Evolutionary conservation across 2,888 invertebrate species (phyloP), one percentile per base, ranked within the genome.

Genomic region (Carcina quercana): DNA sequence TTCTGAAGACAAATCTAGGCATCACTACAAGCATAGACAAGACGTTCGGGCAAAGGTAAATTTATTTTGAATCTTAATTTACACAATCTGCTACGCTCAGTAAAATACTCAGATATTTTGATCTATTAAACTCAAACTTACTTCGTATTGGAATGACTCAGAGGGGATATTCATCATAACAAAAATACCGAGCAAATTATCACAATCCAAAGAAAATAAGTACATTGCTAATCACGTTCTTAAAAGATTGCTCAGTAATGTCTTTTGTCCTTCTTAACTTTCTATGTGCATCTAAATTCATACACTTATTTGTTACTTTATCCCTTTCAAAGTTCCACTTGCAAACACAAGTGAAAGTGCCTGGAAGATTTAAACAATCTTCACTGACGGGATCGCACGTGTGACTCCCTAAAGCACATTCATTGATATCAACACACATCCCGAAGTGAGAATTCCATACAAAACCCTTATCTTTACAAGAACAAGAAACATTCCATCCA

Each of bases 31-130:
- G 25, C 86, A 86, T 43, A 84, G 91, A 35, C 89, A 90, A 39
- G 93, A 94, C 50, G 90, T 91, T 15, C 78, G 94, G 47, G 94
- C 94, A 5, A 94, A 94, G 87, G 91, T 91, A 59, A 48, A 11
- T 5, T 12, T n/a, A 22, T 22, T 22, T 11, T 24, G 6, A 11
- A n/a, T 24, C 11, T 29, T 11, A 38, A 25, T 15, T 21, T 14
- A 17, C 2, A 13, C 32, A 25, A 15, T 12, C n/a, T n/a, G n/a
- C n/a, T n/a, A n/a, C n/a, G n/a, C n/a, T n/a, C n/a, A n/a, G n/a
- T n/a, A n/a, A n/a, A n/a, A n/a, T n/a, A n/a, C n/a, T n/a, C n/a
- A n/a, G n/a, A n/a, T n/a, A n/a, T n/a, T n/a, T n/a, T n/a, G n/a
- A n/a, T n/a, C n/a, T n/a, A n/a, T n/a, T n/a, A n/a, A n/a, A n/a